phyloP scores from a whole-genome alignment of 1,140 invertebrate genomes.

The Ceratitis capitata region DNA sequence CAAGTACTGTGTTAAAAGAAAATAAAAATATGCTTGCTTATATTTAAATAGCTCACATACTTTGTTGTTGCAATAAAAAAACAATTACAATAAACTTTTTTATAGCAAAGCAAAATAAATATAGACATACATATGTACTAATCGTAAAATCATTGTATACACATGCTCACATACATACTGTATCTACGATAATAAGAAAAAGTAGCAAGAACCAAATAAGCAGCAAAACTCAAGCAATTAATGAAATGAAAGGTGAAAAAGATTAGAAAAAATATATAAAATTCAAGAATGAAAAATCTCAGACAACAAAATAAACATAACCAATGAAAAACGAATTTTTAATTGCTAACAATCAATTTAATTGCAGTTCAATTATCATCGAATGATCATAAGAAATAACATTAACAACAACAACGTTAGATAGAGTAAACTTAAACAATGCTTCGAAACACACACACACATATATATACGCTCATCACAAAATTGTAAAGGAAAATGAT shows the following conservation, averaged over 20 bases:
- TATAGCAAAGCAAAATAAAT: not conserved
- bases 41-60: not conserved
- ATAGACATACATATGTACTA: not conserved
- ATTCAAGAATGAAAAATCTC: slow-evolving; percentile 8
- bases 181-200: not conserved
- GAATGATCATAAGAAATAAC: slow-evolving; percentile 34
- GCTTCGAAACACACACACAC: not conserved
- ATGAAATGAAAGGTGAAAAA: not conserved
- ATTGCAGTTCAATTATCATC: slow-evolving; percentile 37
- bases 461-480: not conserved
- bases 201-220: not conserved
- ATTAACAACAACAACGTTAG: not conserved
- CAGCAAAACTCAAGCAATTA: not conserved
- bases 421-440: not conserved
- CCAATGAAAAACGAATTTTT: slow-evolving; percentile 35
- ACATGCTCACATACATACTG: not conserved
- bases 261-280: not conserved
- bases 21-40: not conserved
- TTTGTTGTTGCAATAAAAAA: slow-evolving; percentile 33
- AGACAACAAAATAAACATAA: not conserved
- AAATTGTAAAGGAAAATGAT: not conserved
- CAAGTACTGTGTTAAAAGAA: not conserved
- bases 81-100: not conserved
- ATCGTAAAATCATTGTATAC: not conserved
- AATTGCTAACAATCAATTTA: slow-evolving; percentile 39